A percentile compares a stretch with the other conserved stretches of the same genome.
These are phyloP conservation scores for Drosophila sucinea DNA, from an alignment of 1,140 invertebrate species.

Conservation along the genomic window DNA sequence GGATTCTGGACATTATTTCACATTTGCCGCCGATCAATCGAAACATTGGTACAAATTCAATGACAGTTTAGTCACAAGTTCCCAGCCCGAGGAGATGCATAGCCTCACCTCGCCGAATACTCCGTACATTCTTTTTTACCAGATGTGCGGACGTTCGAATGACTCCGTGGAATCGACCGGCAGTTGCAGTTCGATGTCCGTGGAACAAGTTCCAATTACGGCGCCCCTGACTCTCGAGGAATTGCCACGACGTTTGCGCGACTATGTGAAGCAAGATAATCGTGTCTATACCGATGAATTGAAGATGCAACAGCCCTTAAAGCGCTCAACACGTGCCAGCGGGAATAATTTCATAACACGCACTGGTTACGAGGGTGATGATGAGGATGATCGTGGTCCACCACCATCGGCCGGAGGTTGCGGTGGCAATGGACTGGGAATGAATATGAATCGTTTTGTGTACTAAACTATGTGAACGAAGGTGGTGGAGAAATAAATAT, in stretches of 20 bases:
- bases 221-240: slow-evolving; percentile 66
- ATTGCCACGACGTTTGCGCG: slow-evolving; percentile 62
- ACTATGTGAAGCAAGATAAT: slow-evolving; percentile 75
- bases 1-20: slow-evolving; percentile 94
- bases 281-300: slow-evolving; percentile 67
- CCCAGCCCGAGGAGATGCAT: slow-evolving; percentile 86
- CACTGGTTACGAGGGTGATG: slow-evolving; percentile 54
- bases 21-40: slow-evolving; percentile 88
- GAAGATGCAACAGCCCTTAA: slow-evolving; percentile 54
- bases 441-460: slow-evolving; percentile 79
- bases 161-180: slow-evolving; percentile 51
- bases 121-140: slow-evolving; percentile 92
- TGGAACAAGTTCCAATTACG: slow-evolving; percentile 59
- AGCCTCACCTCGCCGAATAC: slow-evolving; percentile 89
- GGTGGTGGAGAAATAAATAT: not conserved
- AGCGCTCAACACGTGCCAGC: slow-evolving; percentile 39
- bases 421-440: slow-evolving; percentile 71
- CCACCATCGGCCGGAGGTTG: slow-evolving; percentile 75
- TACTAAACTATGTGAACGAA: slow-evolving; percentile 39
- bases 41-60: slow-evolving; percentile 93
- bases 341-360: slow-evolving; percentile 38
- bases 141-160: slow-evolving; percentile 75
- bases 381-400: slow-evolving; percentile 69
- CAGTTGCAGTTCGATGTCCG: slow-evolving; percentile 34
- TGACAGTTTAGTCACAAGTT: slow-evolving; percentile 88